These are phyloP conservation scores for Gryon sp. DNA, from an alignment of 1,140 invertebrate species.

Conservation along the genomic window DNA sequence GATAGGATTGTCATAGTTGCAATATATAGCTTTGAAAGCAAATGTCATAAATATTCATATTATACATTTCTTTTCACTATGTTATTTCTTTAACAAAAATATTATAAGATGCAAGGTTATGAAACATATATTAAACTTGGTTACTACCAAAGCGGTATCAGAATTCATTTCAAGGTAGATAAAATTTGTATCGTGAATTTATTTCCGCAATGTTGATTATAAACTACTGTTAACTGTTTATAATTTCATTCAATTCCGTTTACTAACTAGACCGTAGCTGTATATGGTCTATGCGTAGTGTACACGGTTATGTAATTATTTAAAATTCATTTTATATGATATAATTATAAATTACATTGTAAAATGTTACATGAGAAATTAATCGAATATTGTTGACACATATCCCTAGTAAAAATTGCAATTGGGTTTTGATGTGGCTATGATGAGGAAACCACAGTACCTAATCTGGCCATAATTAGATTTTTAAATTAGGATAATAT, in stretches of 20 bases:
- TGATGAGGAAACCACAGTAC: too few species aligned
- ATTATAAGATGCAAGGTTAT: too few species aligned
- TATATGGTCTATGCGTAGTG: slow-evolving; percentile 13
- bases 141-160: too few species aligned
- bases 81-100: too few species aligned
- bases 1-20: background rate
- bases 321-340: slow-evolving; percentile 6
- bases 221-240: slow-evolving; percentile 28
- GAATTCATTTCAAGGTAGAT: background rate
- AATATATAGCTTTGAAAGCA: too few species aligned
- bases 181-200: slow-evolving; percentile 20
- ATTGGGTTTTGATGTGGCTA: too few species aligned
- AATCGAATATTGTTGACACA: too few species aligned
- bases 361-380: slow-evolving; percentile 5
- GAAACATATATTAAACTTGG: too few species aligned
- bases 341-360: slow-evolving; percentile 18
- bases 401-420: too few species aligned
- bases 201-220: slow-evolving; percentile 25
- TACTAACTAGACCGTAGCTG: slow-evolving; percentile 34
- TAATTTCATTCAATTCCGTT: slow-evolving; percentile 26
- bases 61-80: background rate
- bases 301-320: slow-evolving; percentile 27
- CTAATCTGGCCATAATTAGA: too few species aligned
- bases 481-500: too few species aligned
- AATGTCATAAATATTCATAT: background rate